A percentile compares a stretch with the other conserved stretches of the same genome.
Evolutionary conservation across 2,888 invertebrate species (phyloP).

Genomic region (Xestoiulus laeticollis): DNA sequence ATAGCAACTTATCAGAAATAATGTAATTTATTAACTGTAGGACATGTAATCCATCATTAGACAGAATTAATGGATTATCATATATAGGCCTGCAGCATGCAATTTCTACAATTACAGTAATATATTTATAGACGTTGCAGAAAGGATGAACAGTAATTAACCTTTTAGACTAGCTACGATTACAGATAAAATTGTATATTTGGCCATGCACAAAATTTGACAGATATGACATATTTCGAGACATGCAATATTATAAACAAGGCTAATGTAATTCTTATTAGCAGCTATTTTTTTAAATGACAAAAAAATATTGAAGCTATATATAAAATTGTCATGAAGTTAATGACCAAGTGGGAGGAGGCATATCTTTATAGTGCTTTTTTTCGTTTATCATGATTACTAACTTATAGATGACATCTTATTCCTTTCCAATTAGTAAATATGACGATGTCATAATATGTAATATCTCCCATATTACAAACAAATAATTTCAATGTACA

Average conservation of each 20-base stretch:
- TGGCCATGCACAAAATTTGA: no score
- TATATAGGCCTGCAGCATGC: background rate
- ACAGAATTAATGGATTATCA: no score
- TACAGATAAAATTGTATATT: no score
- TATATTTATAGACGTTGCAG: background rate
- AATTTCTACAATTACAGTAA: background rate
- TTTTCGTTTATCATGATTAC: background rate
- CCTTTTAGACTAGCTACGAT: no score
- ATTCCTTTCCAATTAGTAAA: background rate
- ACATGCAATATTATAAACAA: no score
- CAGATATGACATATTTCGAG: no score
- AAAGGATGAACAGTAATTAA: background rate
- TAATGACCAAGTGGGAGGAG: no score
- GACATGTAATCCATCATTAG: no score
- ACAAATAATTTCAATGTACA: no score
- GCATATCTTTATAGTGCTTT: background rate
- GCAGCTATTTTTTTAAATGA: background rate
- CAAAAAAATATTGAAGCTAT: background rate
- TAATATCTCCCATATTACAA: background rate
- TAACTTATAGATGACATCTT: background rate
- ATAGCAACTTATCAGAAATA: background rate
- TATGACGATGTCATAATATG: background rate
- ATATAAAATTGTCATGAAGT: background rate
- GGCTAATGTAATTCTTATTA: background rate
- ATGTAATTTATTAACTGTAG: background rate